Percentiles rank a stretch among this genome's conserved stretches.
These are phyloP conservation scores for Synergus laeviventris DNA, from an alignment of 2,888 invertebrate species.

Conservation along the genomic window DNA sequence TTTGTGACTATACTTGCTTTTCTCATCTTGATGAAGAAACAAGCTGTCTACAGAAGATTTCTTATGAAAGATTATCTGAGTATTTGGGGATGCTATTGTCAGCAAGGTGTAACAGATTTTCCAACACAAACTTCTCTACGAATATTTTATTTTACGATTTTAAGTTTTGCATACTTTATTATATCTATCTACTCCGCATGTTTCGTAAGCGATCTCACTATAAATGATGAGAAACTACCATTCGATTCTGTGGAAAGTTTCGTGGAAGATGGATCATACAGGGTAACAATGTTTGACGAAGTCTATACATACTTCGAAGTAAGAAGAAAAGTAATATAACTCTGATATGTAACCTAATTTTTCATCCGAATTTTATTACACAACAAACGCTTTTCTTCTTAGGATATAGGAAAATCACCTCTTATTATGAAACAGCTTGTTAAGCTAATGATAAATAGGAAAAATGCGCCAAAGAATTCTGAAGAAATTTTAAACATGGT, in stretches of 20 bases:
- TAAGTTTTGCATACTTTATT: neutral
- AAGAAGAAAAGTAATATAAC: too few species aligned
- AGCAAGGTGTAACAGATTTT: neutral
- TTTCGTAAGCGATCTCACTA: too few species aligned
- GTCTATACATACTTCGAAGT: too few species aligned
- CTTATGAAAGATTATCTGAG: neutral
- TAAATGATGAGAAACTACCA: neutral
- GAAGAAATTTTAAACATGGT: too few species aligned
- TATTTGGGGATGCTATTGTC: neutral
- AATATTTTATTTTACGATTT: neutral
- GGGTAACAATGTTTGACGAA: too few species aligned
- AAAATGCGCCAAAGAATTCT: too few species aligned
- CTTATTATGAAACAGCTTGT: neutral
- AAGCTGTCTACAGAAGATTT: neutral
- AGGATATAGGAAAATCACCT: neutral
- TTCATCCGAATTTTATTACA: neutral
- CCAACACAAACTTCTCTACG: neutral
- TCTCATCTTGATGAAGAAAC: neutral
- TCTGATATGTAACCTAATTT: too few species aligned
- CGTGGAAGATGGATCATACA: too few species aligned
- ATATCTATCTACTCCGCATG: neutral
- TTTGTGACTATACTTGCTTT: too few species aligned
- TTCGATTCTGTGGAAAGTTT: neutral
- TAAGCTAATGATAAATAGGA: too few species aligned
- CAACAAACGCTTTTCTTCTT: neutral